A percentile compares a stretch with the other conserved stretches of the same genome.
These are phyloP conservation scores for Lordiphosa mommai DNA, from an alignment of 1,140 invertebrate genomes.

Conservation along the genomic window DNA sequence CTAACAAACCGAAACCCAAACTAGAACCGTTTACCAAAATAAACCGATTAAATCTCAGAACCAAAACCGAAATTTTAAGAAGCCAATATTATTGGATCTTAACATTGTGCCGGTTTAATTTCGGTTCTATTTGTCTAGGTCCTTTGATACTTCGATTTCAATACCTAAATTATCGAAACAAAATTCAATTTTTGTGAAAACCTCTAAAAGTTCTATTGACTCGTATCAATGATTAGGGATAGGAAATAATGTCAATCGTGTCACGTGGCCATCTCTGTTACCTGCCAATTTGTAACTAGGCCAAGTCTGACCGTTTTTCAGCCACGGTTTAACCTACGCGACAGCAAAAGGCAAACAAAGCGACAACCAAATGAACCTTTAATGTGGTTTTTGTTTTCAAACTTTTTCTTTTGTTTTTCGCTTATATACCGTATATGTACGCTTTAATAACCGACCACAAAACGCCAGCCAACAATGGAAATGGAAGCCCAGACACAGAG, in stretches of 20 bases:
- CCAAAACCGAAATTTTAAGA: too few relatives aligned
- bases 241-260: constrained; percentile 3
- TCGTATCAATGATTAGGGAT: too few relatives aligned
- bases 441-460: constrained; percentile 49
- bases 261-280: constrained; percentile 15
- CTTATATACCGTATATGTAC: constrained; percentile 20
- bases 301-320: constrained; percentile 16
- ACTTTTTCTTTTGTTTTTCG: constrained; percentile 32
- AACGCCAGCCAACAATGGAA: constrained; percentile 12
- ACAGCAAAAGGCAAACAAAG: constrained; percentile 61
- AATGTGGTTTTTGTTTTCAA: constrained; percentile 63
- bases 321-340: constrained; percentile 43
- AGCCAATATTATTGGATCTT: too few relatives aligned
- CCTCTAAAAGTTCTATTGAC: too few relatives aligned
- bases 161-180: too few relatives aligned
- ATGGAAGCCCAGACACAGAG: constrained; percentile 11
- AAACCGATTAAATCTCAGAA: too few relatives aligned
- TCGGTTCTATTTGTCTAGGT: too few relatives aligned
- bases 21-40: too few relatives aligned
- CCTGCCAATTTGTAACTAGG: constrained; percentile 49
- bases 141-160: too few relatives aligned
- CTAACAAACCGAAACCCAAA: too few relatives aligned
- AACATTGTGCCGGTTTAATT: too few relatives aligned
- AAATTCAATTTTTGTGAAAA: too few relatives aligned
- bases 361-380: constrained; percentile 71